A percentile compares a stretch with the other conserved stretches of the same genome.
These are phyloP conservation scores for Grapholita molesta DNA, from an alignment of 1,140 invertebrate species.

Conservation along the genomic window DNA sequence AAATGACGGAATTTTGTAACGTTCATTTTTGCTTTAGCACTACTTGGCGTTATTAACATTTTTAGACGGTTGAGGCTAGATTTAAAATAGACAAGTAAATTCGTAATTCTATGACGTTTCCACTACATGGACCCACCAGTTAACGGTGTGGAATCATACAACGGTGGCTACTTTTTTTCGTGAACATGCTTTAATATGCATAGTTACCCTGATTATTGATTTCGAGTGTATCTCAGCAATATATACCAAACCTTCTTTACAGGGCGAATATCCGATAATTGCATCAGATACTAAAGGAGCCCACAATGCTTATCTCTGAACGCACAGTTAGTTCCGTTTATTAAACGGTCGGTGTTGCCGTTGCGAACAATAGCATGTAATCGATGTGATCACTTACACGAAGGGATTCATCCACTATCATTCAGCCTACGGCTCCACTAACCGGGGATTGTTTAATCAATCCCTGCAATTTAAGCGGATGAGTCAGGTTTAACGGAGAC, in stretches of 20 bases:
- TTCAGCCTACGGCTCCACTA: neutral
- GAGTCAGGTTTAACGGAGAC: slow-evolving; percentile 28
- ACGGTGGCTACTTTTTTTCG: too few relatives aligned
- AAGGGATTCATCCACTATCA: neutral
- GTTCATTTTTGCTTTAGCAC: too few relatives aligned
- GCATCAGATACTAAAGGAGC: neutral
- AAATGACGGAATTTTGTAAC: too few relatives aligned
- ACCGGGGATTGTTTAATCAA: neutral
- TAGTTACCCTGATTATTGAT: too few relatives aligned
- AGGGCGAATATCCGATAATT: neutral
- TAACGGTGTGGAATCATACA: too few relatives aligned
- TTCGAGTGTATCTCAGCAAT: neutral
- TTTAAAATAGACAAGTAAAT: too few relatives aligned
- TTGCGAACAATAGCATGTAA: slow-evolving; percentile 1
- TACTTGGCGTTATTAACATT: too few relatives aligned
- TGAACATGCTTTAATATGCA: too few relatives aligned
- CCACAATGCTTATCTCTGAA: neutral
- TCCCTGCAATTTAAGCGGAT: neutral
- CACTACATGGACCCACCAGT: too few relatives aligned
- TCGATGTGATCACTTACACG: neutral
- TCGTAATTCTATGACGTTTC: too few relatives aligned
- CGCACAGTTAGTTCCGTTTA: slow-evolving; percentile 8
- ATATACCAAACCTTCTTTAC: neutral
- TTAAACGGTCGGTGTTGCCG: neutral
- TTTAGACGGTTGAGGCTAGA: too few relatives aligned